A percentile compares a stretch with the other conserved stretches of the same genome.
phyloP scores from a whole-genome alignment of 2,888 invertebrate genomes.

The Cantharis nigra region DNA sequence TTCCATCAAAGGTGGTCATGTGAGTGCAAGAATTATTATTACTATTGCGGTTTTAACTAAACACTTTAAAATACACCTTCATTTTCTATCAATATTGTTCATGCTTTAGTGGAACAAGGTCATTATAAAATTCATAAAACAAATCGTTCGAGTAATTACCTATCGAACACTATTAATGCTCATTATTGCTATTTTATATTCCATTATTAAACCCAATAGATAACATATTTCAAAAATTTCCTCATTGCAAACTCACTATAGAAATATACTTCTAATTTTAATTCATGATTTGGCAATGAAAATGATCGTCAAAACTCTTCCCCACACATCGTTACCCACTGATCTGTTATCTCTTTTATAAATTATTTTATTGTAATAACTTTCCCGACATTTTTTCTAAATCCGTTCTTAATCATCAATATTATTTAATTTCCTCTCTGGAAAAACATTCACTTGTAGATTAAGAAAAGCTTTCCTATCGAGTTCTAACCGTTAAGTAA shows the following conservation, averaged over 20 bases:
- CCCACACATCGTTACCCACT: background rate
- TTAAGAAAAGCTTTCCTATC: background rate
- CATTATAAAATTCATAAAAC: background rate
- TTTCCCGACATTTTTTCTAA: background rate
- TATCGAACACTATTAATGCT: background rate
- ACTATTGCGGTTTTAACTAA: background rate
- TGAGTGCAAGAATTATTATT: conserved; percentile 11
- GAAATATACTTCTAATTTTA: too few species aligned
- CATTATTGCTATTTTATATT: background rate
- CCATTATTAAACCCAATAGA: background rate
- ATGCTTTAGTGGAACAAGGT: background rate
- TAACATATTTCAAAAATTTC: background rate
- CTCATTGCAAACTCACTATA: too few species aligned
- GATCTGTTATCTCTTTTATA: background rate
- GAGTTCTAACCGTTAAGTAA: too few species aligned
- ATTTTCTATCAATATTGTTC: background rate
- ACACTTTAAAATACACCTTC: background rate
- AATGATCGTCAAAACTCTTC: background rate
- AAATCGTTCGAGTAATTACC: background rate
- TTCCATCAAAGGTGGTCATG: conserved; percentile 36
- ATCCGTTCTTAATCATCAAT: background rate
- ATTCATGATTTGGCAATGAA: background rate
- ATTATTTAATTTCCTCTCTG: background rate
- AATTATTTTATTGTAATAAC: background rate
- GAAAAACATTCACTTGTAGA: too few species aligned